Percentiles rank a stretch among this genome's conserved stretches.
These are phyloP conservation scores for Pardosa pseudoannulata DNA, from an alignment of 2,888 invertebrate species.

Conservation along the genomic window DNA sequence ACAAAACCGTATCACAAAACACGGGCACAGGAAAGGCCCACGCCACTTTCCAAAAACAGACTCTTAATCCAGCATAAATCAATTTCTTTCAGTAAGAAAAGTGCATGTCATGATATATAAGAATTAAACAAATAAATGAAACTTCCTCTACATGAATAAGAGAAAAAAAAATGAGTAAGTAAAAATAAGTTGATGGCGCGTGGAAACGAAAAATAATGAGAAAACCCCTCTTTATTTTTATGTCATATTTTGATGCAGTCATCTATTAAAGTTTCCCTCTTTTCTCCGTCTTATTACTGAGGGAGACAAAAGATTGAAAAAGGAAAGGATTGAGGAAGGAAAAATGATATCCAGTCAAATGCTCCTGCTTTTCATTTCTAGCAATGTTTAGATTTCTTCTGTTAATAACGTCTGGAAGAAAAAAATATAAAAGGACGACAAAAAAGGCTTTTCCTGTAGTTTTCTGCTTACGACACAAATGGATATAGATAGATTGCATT, in stretches of 20 bases:
- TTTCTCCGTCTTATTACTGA: not conserved
- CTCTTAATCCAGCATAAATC: not conserved
- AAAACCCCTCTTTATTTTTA: constrained; percentile 2
- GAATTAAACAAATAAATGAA: constrained; percentile 11
- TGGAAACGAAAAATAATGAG: constrained; percentile 17
- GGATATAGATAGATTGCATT: too few species aligned
- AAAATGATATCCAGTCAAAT: constrained; percentile 3
- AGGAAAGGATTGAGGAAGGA: not conserved
- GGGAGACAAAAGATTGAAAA: not conserved
- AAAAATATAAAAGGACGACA: too few species aligned
- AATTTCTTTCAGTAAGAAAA: not conserved
- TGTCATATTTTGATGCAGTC: constrained; percentile 27
- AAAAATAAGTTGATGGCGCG: constrained; percentile 8
- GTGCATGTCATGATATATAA: not conserved
- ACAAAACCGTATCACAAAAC: too few species aligned
- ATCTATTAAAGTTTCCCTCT: constrained; percentile 19
- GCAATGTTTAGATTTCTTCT: not conserved
- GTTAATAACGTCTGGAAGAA: not conserved
- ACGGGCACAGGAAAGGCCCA: too few species aligned
- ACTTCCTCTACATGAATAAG: not conserved
- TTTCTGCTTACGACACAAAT: too few species aligned
- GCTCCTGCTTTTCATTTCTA: constrained; percentile 1
- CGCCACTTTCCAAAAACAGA: not conserved
- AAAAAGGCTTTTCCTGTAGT: too few species aligned
- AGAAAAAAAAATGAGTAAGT: constrained; percentile 13